phyloP scores from a whole-genome alignment of 2,113 vertebrate genomes.

The Saguinus midas region DNA sequence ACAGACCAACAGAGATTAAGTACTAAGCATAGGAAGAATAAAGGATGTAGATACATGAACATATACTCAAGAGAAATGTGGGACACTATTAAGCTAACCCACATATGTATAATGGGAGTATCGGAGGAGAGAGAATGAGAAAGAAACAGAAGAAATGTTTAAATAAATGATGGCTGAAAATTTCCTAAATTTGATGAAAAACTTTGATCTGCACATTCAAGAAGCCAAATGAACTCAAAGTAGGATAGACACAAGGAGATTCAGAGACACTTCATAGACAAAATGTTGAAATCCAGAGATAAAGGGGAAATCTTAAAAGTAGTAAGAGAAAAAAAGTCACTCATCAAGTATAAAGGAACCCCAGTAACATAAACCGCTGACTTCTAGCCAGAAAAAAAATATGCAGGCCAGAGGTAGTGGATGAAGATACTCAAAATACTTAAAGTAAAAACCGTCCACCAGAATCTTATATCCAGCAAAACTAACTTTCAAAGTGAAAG shows the following conservation, averaged over 20 bases:
- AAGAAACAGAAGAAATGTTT: neutral
- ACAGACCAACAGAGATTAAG: neutral
- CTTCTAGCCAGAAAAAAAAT: neutral
- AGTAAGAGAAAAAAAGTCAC: neutral
- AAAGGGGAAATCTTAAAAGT: neutral
- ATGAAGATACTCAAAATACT: neutral
- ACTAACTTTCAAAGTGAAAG: neutral
- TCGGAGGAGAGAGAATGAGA: neutral
- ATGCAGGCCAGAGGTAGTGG: neutral
- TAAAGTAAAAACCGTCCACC: neutral
- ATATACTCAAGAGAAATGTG: neutral
- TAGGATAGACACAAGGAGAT: neutral
- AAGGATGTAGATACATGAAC: neutral
- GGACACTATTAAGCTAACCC: neutral
- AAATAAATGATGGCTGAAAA: neutral
- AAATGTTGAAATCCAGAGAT: neutral
- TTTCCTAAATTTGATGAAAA: neutral
- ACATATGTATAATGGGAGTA: neutral
- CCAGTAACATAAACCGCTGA: neutral
- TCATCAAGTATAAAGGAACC: neutral
- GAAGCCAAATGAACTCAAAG: neutral
- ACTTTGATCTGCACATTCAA: neutral
- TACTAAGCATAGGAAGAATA: neutral
- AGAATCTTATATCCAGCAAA: neutral
- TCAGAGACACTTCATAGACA: neutral